A percentile compares a stretch with the other conserved stretches of the same genome.
phyloP scores from a whole-genome alignment of 1,140 invertebrate species.

The Diachasmimorpha longicaudata region DNA sequence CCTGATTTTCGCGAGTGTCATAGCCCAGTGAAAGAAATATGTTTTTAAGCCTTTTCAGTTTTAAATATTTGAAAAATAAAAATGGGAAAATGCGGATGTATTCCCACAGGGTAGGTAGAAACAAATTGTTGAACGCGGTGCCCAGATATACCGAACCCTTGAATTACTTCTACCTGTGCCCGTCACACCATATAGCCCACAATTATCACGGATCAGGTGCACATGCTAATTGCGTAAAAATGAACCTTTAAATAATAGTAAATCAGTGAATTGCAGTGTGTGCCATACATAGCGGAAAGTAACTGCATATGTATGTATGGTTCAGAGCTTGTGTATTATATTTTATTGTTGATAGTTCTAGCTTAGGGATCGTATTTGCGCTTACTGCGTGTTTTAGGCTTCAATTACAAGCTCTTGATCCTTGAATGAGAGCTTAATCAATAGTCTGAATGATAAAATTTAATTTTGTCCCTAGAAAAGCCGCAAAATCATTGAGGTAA shows the following conservation, averaged over 20 bases:
- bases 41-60: neutral
- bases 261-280: neutral
- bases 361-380: neutral
- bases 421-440: neutral
- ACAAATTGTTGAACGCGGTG: neutral
- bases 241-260: neutral
- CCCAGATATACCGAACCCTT: neutral
- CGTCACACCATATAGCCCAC: neutral
- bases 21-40: neutral
- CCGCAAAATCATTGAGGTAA: no score
- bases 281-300: neutral
- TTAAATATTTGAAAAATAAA: neutral
- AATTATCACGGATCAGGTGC: neutral
- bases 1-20: neutral
- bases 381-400: neutral
- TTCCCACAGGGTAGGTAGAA: neutral
- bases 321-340: conserved; percentile 4
- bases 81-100: neutral
- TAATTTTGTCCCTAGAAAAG: no score
- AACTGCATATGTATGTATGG: conserved; percentile 5
- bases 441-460: no score
- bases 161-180: neutral
- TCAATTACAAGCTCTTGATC: neutral
- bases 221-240: neutral
- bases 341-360: neutral